Conservation (phyloP, 2,797 vertebrate species). For the Crypturellus tataupa region DNA sequence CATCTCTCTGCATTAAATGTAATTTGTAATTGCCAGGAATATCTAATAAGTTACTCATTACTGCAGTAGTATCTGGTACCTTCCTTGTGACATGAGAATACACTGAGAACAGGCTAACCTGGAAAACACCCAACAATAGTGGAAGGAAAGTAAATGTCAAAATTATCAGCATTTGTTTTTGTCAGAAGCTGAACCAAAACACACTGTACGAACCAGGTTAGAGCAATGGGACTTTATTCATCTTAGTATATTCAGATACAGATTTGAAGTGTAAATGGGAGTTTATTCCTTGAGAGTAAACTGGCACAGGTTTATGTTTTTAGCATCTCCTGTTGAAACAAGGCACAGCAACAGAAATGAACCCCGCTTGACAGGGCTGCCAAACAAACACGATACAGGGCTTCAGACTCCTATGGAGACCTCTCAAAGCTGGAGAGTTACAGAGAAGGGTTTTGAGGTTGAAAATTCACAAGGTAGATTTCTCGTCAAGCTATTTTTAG, state of each 20-base stretch:
- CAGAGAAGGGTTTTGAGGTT: not conserved
- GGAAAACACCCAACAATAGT: not conserved
- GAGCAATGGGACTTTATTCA: not conserved
- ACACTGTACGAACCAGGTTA: not conserved
- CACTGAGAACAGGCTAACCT: not conserved
- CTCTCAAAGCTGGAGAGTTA: not conserved
- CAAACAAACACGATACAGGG: not conserved
- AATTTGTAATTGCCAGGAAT: not conserved
- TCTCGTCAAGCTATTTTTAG: not conserved
- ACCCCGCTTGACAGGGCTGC: not conserved
- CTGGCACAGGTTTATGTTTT: not conserved
- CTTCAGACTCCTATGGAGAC: not conserved
- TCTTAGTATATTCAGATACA: not conserved
- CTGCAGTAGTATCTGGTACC: not conserved
- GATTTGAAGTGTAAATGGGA: not conserved
- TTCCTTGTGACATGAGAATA: not conserved
- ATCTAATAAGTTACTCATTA: not conserved
- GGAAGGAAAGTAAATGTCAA: not conserved
- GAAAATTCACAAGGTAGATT: not conserved
- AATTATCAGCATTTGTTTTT: not conserved
- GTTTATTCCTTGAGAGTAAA: conserved; percentile 2
- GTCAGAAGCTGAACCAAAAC: not conserved
- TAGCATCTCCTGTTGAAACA: not conserved
- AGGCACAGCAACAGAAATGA: not conserved
- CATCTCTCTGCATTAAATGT: not conserved